Evolutionary conservation across 92 coral and sea anemone species (phyloP).

Genomic region (Porites divaricata): DNA sequence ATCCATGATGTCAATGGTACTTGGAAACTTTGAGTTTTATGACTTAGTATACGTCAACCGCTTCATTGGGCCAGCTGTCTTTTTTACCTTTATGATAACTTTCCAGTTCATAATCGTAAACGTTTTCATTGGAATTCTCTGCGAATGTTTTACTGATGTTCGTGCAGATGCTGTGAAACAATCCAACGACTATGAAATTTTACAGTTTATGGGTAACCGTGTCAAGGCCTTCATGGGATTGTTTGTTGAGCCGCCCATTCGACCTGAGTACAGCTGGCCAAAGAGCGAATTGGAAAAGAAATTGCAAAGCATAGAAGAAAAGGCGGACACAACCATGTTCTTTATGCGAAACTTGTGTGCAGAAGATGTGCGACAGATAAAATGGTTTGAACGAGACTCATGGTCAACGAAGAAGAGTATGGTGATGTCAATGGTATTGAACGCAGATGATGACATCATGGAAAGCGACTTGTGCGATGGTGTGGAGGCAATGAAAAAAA

Average conservation of each 20-base stretch:
- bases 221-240: slow-evolving; percentile 74
- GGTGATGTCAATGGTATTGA: slow-evolving; percentile 67
- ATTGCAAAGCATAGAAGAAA: slow-evolving; percentile 77
- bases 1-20: slow-evolving; percentile 83
- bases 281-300: slow-evolving; percentile 72
- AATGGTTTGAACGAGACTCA: slow-evolving; percentile 79
- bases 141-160: slow-evolving; percentile 80
- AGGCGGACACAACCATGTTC: slow-evolving; percentile 74
- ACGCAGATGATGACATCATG: slow-evolving; percentile 60
- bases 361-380: slow-evolving; percentile 83
- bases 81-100: slow-evolving; percentile 81
- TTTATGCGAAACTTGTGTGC: slow-evolving; percentile 87
- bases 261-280: slow-evolving; percentile 88
- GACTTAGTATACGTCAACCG: slow-evolving; percentile 67
- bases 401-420: slow-evolving; percentile 66
- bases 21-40: slow-evolving; percentile 81
- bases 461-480: slow-evolving; percentile 93
- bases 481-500: slow-evolving; percentile 67
- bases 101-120: slow-evolving; percentile 86
- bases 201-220: slow-evolving; percentile 82
- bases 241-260: slow-evolving; percentile 71
- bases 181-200: slow-evolving; percentile 90
- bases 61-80: slow-evolving; percentile 74
- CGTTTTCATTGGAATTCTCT: slow-evolving; percentile 90
- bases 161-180: slow-evolving; percentile 80